Conservation (phyloP, 2,113 vertebrate genomes). For the Laticauda colubrina region DNA sequence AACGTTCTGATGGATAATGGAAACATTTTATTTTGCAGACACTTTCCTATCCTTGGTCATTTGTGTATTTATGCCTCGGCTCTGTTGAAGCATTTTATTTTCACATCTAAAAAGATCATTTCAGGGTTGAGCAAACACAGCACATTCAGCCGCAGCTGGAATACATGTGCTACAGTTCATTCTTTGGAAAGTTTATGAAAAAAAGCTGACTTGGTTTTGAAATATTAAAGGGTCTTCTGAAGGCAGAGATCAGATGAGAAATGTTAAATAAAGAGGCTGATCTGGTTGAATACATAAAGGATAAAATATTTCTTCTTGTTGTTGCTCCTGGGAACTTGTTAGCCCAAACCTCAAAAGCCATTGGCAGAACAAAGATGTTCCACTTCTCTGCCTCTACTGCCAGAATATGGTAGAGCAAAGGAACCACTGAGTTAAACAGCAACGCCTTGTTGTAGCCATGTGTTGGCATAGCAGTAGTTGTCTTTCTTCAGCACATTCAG, state of each 20-base stretch:
- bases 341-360: neutral
- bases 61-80: conserved; percentile 61
- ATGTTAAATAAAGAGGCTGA: conserved; percentile 61
- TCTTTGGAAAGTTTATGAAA: conserved; percentile 69
- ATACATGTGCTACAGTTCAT: conserved; percentile 64
- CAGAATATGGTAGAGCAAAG: neutral
- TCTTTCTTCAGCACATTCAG: neutral
- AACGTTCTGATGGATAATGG: conserved; percentile 47
- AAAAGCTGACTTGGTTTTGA: conserved; percentile 47
- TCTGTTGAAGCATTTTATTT: conserved; percentile 66
- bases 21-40: conserved; percentile 42
- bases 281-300: conserved; percentile 63
- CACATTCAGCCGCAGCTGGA: conserved; percentile 66
- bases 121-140: conserved; percentile 70
- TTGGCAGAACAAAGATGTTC: neutral
- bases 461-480: neutral
- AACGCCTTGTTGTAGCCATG: neutral
- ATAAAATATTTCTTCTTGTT: conserved; percentile 39
- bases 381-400: neutral
- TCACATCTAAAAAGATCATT: conserved; percentile 71
- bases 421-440: neutral
- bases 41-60: conserved; percentile 55
- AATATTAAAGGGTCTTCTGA: conserved; percentile 67
- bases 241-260: conserved; percentile 57
- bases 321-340: conserved; percentile 38